Conservation (phyloP, 53 echinoderm and acorn worm genomes). For the Astropecten irregularis region DNA sequence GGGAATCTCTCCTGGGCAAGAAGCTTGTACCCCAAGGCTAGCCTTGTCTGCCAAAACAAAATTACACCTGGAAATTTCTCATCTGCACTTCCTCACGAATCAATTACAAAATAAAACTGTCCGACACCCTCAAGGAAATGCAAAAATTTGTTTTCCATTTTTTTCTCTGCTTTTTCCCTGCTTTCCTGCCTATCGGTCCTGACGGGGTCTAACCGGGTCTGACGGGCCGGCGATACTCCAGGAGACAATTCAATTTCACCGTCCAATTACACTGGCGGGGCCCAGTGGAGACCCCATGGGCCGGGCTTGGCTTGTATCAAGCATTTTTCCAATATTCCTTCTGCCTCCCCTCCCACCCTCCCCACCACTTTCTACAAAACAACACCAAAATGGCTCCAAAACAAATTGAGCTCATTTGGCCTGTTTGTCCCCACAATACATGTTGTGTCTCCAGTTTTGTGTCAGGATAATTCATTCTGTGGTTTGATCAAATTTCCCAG, state of each 20-base stretch:
- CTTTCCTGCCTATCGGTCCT: background rate
- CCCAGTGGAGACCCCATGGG: conserved; percentile 24
- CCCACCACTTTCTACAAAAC: too few relatives aligned
- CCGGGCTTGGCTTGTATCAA: conserved; percentile 5
- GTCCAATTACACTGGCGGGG: conserved; percentile 36
- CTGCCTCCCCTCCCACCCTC: too few relatives aligned
- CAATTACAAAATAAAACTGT: conserved; percentile 27
- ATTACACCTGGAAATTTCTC: conserved; percentile 39
- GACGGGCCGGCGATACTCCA: background rate
- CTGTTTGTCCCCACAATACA: too few relatives aligned
- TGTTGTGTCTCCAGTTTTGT: too few relatives aligned
- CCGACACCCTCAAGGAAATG: conserved; percentile 9
- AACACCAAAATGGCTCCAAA: background rate
- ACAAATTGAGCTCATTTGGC: background rate
- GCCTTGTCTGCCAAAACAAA: conserved; percentile 2
- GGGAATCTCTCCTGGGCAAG: too few relatives aligned
- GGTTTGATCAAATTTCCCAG: too few relatives aligned
- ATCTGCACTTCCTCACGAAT: conserved; percentile 42
- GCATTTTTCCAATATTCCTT: too few relatives aligned
- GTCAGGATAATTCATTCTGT: too few relatives aligned
- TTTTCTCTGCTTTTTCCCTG: background rate
- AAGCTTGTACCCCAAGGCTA: too few relatives aligned
- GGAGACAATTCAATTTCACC: conserved; percentile 49
- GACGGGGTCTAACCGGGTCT: too few relatives aligned
- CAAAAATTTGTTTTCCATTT: background rate